Conservation (phyloP, 2,797 vertebrate genomes). For the Sitta carolinensis region DNA sequence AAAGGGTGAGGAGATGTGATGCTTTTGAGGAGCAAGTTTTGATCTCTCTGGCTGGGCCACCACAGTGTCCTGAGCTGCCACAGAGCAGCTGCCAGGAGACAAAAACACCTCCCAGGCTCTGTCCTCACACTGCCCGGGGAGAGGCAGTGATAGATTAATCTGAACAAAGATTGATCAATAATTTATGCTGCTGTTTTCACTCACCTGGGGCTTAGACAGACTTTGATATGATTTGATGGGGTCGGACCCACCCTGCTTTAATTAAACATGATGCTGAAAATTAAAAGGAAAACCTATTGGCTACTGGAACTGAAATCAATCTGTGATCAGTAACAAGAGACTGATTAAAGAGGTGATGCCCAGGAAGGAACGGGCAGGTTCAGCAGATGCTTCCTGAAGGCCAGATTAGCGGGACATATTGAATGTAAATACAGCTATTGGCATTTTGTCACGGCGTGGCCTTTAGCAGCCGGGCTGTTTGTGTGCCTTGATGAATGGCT, state of each 20-base stretch:
- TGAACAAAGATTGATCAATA: slow-evolving; percentile 67
- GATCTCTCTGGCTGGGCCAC: background rate
- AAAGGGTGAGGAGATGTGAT: background rate
- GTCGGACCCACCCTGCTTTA: slow-evolving; percentile 66
- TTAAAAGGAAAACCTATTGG: slow-evolving; percentile 62
- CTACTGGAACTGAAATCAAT: slow-evolving; percentile 24
- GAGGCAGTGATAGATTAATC: slow-evolving; percentile 70
- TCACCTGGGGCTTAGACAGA: slow-evolving; percentile 10
- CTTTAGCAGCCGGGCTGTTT: slow-evolving; percentile 48
- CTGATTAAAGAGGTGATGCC: slow-evolving; percentile 22
- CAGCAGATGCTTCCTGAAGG: slow-evolving; percentile 17
- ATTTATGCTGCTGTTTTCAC: slow-evolving; percentile 68
- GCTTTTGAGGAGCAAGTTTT: background rate
- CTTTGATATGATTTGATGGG: slow-evolving; percentile 69
- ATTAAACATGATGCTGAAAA: slow-evolving; percentile 74
- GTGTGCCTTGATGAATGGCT: slow-evolving; percentile 55
- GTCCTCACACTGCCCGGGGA: background rate
- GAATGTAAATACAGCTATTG: slow-evolving; percentile 45
- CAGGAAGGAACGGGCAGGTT: background rate
- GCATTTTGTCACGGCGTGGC: slow-evolving; percentile 61
- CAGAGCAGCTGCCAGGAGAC: background rate
- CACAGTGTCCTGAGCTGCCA: background rate
- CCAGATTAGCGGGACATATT: slow-evolving; percentile 18
- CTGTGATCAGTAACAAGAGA: slow-evolving; percentile 31
- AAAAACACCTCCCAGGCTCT: background rate